Conservation (phyloP, 2,888 invertebrate species). For the Drosophila helvetica region DNA sequence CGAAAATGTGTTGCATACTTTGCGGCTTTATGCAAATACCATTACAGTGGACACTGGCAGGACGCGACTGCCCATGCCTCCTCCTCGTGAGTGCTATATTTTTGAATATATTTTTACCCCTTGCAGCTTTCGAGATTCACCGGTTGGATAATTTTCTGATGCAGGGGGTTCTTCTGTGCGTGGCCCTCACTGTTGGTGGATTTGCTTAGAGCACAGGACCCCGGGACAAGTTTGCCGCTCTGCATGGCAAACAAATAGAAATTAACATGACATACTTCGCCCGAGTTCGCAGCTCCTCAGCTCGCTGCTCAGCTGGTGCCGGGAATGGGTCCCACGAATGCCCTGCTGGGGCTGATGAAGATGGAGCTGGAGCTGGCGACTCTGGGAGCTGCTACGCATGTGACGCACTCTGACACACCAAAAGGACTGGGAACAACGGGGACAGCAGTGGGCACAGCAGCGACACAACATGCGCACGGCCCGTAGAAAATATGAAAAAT, state of each 20-base stretch:
- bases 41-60: conserved; percentile 37
- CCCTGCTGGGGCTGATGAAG: conserved; percentile 6
- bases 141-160: background rate
- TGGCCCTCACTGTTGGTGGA: conserved; percentile 25
- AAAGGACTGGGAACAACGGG: conserved; percentile 21
- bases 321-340: conserved; percentile 26
- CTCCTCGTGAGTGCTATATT: too few species aligned
- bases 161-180: background rate
- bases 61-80: too few species aligned
- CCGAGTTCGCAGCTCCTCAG: conserved; percentile 32
- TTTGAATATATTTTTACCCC: too few species aligned
- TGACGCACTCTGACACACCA: conserved; percentile 64
- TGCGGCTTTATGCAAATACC: conserved; percentile 72
- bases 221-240: conserved; percentile 54
- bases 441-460: conserved; percentile 46
- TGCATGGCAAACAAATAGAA: conserved; percentile 68
- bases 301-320: conserved; percentile 36
- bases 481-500: conserved; percentile 79
- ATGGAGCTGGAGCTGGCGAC: conserved; percentile 9
- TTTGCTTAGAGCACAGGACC: conserved; percentile 28
- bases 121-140: background rate
- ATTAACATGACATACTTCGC: conserved; percentile 73
- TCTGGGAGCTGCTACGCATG: conserved; percentile 58
- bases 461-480: conserved; percentile 67
- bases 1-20: conserved; percentile 72